Base-by-base conservation (phyloP, 2,888 invertebrate species). In the Orthonychiurus folsomi region DNA sequence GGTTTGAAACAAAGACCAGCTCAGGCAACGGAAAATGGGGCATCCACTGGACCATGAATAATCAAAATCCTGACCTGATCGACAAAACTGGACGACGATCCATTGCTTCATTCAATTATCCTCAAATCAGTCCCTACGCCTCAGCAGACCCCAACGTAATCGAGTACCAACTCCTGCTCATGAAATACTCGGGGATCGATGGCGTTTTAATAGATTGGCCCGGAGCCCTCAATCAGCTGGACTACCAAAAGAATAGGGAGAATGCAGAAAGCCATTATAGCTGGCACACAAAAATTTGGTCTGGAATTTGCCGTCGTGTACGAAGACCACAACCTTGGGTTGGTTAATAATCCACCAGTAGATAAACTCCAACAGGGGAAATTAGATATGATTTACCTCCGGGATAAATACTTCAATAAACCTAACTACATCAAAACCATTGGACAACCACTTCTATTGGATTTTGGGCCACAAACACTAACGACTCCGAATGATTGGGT, bases 191-290 rank as follows among this genome's bases (percentile, higher is more conserved):
- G 21, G 70, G 70, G 23, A 62, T 69, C 56, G 70, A 70, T 47
- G 70, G 70, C n/a, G 56, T 70, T 25, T 63, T 70, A 21, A 37
- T 70, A 20, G 70, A 70, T 48, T 70, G 70, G 70, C 67, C 67
- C 56, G 15, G 24, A 25, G 1, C 50, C 59, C 3, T 64, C 57
- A 1, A 26, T 60, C 1, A 66, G 61, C 0, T 66, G 63, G 70
- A 69, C 58, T 70, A 67, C 48, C 69, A 67, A 3, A 70, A 70
- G 48, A 70, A 70, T 57, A 57, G 60, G 21, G 21, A 23, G 23
- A 69, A 69, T 48, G 23, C 59, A 25, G 64, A 66, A n/a, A 20
- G 67, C 66, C 9, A 60, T 70, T 15, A 69, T 69, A 61, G 47
- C 20, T 2, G 56, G 61, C 12, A 27, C 60, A 25, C 63, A 64